These are phyloP conservation scores for Microchrysa polita DNA, from an alignment of 2,888 invertebrate species.

Conservation along the genomic window DNA sequence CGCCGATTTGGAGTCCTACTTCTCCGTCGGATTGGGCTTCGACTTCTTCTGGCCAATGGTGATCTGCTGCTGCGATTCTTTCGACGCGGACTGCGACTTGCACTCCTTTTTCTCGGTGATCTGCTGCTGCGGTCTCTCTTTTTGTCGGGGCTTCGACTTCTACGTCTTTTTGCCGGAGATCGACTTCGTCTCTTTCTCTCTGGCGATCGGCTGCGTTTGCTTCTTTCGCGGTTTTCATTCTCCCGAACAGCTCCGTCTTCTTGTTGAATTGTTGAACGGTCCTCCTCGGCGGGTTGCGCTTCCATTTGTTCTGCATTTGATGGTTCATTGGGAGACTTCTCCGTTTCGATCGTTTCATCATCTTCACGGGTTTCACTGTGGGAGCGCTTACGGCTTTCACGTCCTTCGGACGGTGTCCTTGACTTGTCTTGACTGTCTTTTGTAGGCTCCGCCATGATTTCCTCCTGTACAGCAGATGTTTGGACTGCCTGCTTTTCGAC, in stretches of 20 bases:
- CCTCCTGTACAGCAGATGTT: too few species aligned
- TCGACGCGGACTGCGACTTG: constrained; percentile 5
- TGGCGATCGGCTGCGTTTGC: neutral
- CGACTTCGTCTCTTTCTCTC: neutral
- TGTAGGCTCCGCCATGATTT: too few species aligned
- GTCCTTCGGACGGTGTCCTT: neutral
- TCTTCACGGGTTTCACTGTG: neutral
- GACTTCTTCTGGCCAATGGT: neutral
- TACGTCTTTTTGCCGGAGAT: neutral
- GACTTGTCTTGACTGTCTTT: too few species aligned
- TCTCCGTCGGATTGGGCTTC: constrained; percentile 14
- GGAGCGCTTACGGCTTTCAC: neutral
- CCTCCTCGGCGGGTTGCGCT: neutral
- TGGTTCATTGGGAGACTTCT: neutral
- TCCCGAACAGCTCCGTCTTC: neutral
- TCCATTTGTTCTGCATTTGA: too few species aligned
- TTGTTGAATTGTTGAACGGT: neutral
- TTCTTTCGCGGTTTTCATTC: neutral
- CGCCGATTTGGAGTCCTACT: neutral
- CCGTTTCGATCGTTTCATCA: neutral
- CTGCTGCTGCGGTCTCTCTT: constrained; percentile 13
- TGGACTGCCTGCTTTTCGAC: too few species aligned
- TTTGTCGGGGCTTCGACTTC: too few species aligned
- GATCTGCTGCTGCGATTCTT: constrained; percentile 5
- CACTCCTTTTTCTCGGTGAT: constrained; percentile 19